Percentiles rank a stretch among this genome's conserved stretches.
Conservation (phyloP, 2,797 vertebrate species). For the Yasuhikotakia modesta region DNA sequence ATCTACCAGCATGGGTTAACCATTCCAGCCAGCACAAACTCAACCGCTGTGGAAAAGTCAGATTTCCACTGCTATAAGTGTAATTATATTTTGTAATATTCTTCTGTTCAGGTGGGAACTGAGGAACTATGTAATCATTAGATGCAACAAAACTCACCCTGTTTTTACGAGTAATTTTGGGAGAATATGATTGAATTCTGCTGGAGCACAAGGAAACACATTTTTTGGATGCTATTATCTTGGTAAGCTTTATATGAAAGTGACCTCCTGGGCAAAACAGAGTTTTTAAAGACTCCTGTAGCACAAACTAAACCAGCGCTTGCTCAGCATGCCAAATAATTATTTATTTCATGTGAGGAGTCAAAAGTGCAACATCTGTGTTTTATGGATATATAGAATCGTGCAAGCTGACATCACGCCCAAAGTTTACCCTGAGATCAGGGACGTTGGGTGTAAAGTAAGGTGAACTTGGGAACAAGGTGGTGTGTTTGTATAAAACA, state of each 20-base stretch:
- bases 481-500: slow-evolving; percentile 27
- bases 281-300: slow-evolving; percentile 15
- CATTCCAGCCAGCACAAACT: background rate
- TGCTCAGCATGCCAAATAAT: slow-evolving; percentile 12
- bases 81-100: background rate
- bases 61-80: background rate
- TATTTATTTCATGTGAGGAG: slow-evolving; percentile 5
- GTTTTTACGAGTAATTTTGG: slow-evolving; percentile 8
- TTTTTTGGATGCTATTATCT: slow-evolving; percentile 5
- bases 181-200: background rate
- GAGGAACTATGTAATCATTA: background rate
- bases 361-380: slow-evolving; percentile 18
- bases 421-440: slow-evolving; percentile 2
- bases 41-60: background rate
- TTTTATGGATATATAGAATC: slow-evolving; percentile 2
- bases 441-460: background rate
- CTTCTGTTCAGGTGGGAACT: background rate
- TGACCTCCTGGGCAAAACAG: slow-evolving; percentile 32
- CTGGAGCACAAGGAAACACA: background rate
- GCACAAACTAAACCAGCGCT: slow-evolving; percentile 17
- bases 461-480: slow-evolving; percentile 18
- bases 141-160: background rate
- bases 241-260: slow-evolving; percentile 12
- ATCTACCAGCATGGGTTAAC: background rate
- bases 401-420: background rate